Percentiles rank a stretch among this genome's conserved stretches.
These are phyloP conservation scores for Erythrocebus patas DNA, from an alignment of 2,113 vertebrate genomes.

Conservation along the genomic window DNA sequence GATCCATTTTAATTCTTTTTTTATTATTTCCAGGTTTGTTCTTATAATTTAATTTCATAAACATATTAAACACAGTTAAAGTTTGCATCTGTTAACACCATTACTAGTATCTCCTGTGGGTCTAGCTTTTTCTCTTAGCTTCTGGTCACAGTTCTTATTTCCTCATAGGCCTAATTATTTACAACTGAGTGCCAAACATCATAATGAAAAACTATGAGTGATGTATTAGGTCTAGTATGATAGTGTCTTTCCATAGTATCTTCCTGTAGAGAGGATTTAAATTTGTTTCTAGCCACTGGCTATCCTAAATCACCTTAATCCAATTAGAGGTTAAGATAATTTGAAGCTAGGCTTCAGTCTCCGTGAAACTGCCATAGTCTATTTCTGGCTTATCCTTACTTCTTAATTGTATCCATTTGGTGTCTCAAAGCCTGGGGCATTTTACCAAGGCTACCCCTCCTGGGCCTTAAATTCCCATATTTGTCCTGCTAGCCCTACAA, in stretches of 20 bases:
- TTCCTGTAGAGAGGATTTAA: slow-evolving; percentile 33
- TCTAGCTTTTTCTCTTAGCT: not conserved
- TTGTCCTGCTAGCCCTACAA: not conserved
- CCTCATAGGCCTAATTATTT: not conserved
- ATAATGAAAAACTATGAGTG: not conserved
- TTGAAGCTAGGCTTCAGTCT: not conserved
- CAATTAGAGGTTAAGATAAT: slow-evolving; percentile 48
- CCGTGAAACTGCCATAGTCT: not conserved
- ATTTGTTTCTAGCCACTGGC: slow-evolving; percentile 23
- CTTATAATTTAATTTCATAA: slow-evolving; percentile 37
- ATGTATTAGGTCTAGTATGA: not conserved
- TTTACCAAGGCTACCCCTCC: not conserved
- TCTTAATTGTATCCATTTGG: not conserved
- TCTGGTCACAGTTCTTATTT: not conserved
- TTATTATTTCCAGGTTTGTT: slow-evolving; percentile 1
- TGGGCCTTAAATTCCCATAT: not conserved
- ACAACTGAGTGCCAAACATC: not conserved
- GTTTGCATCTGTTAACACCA: not conserved
- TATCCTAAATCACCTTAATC: slow-evolving; percentile 38
- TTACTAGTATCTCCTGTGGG: not conserved
- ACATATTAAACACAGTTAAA: not conserved
- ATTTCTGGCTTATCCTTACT: not conserved
- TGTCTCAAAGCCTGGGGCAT: not conserved
- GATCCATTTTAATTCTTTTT: not conserved
- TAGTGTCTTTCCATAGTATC: not conserved